Evolutionary conservation across 2,797 vertebrate species (phyloP), one percentile per base, ranked within the genome.

Genomic region (Chromis chromis): DNA sequence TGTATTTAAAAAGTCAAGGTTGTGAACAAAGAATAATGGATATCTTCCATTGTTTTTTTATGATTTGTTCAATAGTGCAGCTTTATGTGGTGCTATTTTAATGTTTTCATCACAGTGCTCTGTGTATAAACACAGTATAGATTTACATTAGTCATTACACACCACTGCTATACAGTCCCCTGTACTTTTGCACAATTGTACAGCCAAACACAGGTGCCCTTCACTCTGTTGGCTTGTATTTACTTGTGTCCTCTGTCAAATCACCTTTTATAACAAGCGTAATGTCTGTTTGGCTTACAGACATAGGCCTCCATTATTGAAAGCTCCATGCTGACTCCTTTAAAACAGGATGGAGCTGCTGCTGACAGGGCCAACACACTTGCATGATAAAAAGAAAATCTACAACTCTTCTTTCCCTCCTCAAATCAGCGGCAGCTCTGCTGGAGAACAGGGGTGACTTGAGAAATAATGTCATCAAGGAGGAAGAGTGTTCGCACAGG

Each of bases 391-490:
- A 25, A 36, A 78, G 56, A n/a, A 71, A 66, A 53, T 75, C 69
- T 67, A n/a, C 21, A 73, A n/a, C 44, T 28, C 17, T 66, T 62
- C 71, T 60, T 57, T 54, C 27, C 54, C 54, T 65, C 44, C 46
- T 78, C 7, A 73, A 73, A 73, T 82, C 61, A 76, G 54, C 24
- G 52, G 67, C 17, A 25, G 70, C 5, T 1, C 59, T 64, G 71
- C 74, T 16, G 74, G 77, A 80, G 22, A 76, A 25, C 64, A 62
- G 61, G 27, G 2, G 25, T 49, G 62, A 62, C 19, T 70, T 40
- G 19, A 61, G 65, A 74, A 84, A 81, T 70, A 76, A 86, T 67
- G 65, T 68, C 65, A 85, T 80, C 54, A 66, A 61, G 58, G 27
- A 77, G 22, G 77, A 52, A 9, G 24, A 81, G 71, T 1, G 7